Conservation (phyloP, 1,140 invertebrate genomes). For the Acyrthosiphon pisum region DNA sequence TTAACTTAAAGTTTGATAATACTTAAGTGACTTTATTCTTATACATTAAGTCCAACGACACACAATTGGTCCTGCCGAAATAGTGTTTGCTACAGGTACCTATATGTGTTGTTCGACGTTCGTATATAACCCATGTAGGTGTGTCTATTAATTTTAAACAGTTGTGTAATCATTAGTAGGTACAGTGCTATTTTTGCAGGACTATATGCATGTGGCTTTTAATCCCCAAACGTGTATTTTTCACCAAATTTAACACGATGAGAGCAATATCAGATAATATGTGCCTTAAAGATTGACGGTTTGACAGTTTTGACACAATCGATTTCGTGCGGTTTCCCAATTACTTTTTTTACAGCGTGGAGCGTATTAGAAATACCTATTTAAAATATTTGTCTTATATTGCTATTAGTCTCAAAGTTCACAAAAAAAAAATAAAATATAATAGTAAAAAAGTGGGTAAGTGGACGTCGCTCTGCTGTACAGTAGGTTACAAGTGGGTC, state of each 20-base stretch:
- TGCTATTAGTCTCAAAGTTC: neutral
- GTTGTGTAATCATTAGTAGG: neutral
- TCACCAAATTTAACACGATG: neutral
- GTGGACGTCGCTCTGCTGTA: no score
- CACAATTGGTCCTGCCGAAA: neutral
- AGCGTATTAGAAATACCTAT: neutral
- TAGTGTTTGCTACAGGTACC: neutral
- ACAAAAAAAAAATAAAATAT: neutral
- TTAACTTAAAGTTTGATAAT: neutral
- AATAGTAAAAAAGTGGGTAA: no score
- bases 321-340: neutral
- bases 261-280: neutral
- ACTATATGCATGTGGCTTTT: neutral
- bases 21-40: neutral
- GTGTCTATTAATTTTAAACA: neutral
- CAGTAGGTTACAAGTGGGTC: no score
- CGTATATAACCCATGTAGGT: neutral
- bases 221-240: neutral
- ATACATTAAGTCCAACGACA: neutral
- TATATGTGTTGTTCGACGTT: no score
- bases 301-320: constrained; percentile 1
- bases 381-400: neutral
- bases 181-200: neutral
- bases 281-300: neutral
- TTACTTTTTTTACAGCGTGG: neutral